Conservation (phyloP, 2,797 vertebrate genomes). For the Sciaenops ocellatus region DNA sequence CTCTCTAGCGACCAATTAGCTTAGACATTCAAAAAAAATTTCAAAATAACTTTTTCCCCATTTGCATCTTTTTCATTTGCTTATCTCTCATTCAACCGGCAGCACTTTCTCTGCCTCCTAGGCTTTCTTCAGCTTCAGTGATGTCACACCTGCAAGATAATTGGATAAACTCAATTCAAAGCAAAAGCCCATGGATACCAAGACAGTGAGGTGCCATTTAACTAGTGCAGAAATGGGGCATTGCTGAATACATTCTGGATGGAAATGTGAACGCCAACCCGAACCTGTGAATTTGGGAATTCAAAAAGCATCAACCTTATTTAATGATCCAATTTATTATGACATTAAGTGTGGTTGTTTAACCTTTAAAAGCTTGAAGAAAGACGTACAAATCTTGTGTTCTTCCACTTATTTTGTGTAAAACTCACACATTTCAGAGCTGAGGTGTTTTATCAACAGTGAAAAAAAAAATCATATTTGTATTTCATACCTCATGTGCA, state of each 20-base stretch:
- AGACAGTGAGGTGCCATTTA: slow-evolving; percentile 67
- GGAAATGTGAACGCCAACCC: slow-evolving; percentile 42
- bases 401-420: slow-evolving; percentile 6
- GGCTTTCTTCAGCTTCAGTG: slow-evolving; percentile 77
- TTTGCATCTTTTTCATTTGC: slow-evolving; percentile 85
- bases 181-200: slow-evolving; percentile 60
- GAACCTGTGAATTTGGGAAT: slow-evolving; percentile 34
- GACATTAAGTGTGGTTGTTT: slow-evolving; percentile 42
- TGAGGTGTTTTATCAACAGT: slow-evolving; percentile 2
- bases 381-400: slow-evolving; percentile 12
- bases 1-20: slow-evolving; percentile 81
- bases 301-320: slow-evolving; percentile 43
- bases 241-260: slow-evolving; percentile 43
- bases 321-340: slow-evolving; percentile 56
- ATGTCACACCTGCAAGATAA: slow-evolving; percentile 83
- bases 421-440: not conserved
- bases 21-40: slow-evolving; percentile 54
- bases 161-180: slow-evolving; percentile 82
- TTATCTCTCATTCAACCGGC: slow-evolving; percentile 77
- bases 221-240: slow-evolving; percentile 58
- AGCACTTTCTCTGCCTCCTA: slow-evolving; percentile 69
- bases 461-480: not conserved
- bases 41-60: slow-evolving; percentile 78
- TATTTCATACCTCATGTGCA: not conserved
- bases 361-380: slow-evolving; percentile 24